Evolutionary conservation across 2,888 invertebrate genomes (phyloP), one percentile per base, ranked within the genome.

Genomic region (Agonopterix arenella): DNA sequence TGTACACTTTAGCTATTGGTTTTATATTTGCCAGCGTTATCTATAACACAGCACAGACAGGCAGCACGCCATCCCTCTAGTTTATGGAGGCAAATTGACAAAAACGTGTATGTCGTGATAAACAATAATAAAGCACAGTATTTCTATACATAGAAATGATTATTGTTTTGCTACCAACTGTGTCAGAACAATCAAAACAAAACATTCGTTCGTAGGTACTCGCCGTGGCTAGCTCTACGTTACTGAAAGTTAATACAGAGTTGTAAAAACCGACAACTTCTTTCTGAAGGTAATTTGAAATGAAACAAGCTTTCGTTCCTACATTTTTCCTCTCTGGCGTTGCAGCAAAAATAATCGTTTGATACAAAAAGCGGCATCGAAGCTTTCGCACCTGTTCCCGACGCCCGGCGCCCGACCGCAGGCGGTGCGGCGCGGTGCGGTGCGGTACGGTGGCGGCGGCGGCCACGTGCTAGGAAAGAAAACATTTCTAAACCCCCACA

Each of bases 371-470:
- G 59, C 63, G 57, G 61, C 63, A 66, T 72, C 62, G 70, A 58
- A 61, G 64, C 53, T 54, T 66, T 70, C 53, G 66, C 77, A 76
- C 73, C 76, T 75, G 74, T 60, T 57, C 50, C 57, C 58, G 63
- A 9, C 41, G 5, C n/a, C 4, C 44, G 28, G 1, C 42, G n/a
- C 11, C 44, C 44, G 44, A n/a, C 41, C 41, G 54, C 53, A 28
- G 28, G 28, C 28, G 5, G 28, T 4, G 28, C 28, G 28, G 28
- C 1, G 28, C 28, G 18, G 18, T 4, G 18, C 18, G 50, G 18
- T 18, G 18, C 18, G 57, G 58, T 50, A 59, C 54, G 55, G 58
- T 64, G 60, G 53, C 64, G 40, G 50, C 57, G 56, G 56, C 53
- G 50, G 47, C 52, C 51, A 52, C 56, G 50, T 46, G 46, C 13